phyloP scores from a whole-genome alignment of 1,140 invertebrate genomes.

The Notospermus geniculatus region DNA sequence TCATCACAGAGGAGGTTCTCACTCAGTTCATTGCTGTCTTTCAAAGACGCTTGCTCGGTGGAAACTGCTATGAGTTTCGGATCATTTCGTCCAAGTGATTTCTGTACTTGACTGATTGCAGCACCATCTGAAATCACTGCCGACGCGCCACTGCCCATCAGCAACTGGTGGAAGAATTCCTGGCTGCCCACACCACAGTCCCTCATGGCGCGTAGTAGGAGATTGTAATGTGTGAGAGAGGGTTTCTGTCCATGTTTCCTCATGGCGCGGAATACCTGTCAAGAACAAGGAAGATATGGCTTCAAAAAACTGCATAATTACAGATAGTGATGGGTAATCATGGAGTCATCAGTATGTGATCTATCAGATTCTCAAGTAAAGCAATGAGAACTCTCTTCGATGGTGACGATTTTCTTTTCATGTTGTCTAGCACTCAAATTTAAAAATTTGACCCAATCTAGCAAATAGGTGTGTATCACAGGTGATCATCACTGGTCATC shows the following conservation, averaged over 20 bases:
- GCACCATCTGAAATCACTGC: too few species aligned
- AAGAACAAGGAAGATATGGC: constrained; percentile 15
- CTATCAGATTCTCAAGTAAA: not conserved
- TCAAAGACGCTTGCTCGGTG: too few species aligned
- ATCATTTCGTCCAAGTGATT: too few species aligned
- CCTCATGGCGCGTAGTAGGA: constrained; percentile 72
- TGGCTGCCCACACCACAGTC: constrained; percentile 76
- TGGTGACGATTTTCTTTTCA: not conserved
- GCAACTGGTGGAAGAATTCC: constrained; percentile 59
- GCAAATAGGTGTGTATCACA: too few species aligned
- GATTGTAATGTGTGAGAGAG: constrained; percentile 73
- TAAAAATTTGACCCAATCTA: not conserved
- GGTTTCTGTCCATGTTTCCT: constrained; percentile 64
- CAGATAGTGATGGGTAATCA: constrained; percentile 12
- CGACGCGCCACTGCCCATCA: not conserved
- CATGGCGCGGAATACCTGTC: constrained; percentile 80
- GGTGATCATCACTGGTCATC: too few species aligned
- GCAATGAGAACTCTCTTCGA: not conserved
- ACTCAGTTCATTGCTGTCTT: too few species aligned
- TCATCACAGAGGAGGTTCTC: too few species aligned
- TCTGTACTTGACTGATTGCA: too few species aligned
- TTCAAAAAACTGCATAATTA: constrained; percentile 12
- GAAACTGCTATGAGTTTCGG: too few species aligned
- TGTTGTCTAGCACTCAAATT: constrained; percentile 1
- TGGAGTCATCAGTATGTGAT: not conserved